These are phyloP conservation scores for Barnardius zonarius DNA, from an alignment of 2,113 vertebrate species.

Conservation along the genomic window DNA sequence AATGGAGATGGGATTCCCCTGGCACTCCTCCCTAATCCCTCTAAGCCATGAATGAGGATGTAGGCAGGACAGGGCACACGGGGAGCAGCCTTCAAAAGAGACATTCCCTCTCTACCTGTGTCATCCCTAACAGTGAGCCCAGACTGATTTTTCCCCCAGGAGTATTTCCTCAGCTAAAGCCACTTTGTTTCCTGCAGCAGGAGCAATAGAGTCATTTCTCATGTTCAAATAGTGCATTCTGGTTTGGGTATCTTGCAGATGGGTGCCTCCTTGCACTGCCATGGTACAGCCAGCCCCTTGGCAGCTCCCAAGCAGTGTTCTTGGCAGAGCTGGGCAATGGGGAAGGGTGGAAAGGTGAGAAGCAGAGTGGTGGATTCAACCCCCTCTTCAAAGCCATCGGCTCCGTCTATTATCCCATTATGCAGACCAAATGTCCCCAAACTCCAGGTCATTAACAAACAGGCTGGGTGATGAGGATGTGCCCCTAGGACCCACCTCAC, in stretches of 20 bases:
- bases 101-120: not conserved
- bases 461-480: not conserved
- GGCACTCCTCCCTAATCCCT: not conserved
- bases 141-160: not conserved
- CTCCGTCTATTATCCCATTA: not conserved
- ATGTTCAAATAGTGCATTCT: accelerated
- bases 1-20: not conserved
- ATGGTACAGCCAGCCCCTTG: not conserved
- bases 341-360: not conserved
- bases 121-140: not conserved
- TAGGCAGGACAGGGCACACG: not conserved
- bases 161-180: not conserved
- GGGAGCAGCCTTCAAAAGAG: not conserved
- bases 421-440: slow-evolving; percentile 9
- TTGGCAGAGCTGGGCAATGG: not conserved
- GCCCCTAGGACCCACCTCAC: not conserved
- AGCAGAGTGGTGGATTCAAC: not conserved
- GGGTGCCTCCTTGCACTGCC: not conserved
- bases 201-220: not conserved
- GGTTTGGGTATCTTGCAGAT: not conserved
- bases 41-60: not conserved
- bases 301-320: not conserved
- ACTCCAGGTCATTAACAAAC: slow-evolving; percentile 26
- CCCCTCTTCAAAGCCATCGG: not conserved
- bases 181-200: not conserved